Evolutionary conservation across 2,888 invertebrate species (phyloP).

Genomic region (Hirtodrosophila duncani): DNA sequence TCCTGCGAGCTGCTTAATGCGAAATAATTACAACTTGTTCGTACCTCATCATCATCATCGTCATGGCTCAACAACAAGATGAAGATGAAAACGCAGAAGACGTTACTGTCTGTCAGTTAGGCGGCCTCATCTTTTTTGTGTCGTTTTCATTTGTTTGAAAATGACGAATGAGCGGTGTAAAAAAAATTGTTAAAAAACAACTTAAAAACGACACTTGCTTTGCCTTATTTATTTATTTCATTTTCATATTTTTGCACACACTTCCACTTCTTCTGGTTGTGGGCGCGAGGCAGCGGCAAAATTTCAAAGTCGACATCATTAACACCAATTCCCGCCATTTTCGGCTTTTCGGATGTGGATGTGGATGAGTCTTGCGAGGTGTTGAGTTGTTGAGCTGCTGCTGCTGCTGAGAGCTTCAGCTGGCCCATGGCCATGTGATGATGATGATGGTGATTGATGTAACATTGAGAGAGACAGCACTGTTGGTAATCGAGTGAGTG

Average conservation of each 20-base stretch:
- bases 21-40: slow-evolving; percentile 72
- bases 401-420: slow-evolving; percentile 1
- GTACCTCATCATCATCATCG: slow-evolving; percentile 67
- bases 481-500: slow-evolving; percentile 45
- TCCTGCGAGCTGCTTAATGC: slow-evolving; percentile 46
- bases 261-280: too few species aligned
- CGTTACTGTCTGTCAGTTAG: slow-evolving; percentile 57
- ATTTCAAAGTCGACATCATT: slow-evolving; percentile 72
- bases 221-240: slow-evolving; percentile 32
- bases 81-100: slow-evolving; percentile 25
- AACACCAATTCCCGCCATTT: slow-evolving; percentile 61
- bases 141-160: slow-evolving; percentile 61
- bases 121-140: slow-evolving; percentile 27
- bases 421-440: too few species aligned
- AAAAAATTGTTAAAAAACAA: slow-evolving; percentile 57
- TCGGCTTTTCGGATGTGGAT: slow-evolving; percentile 37
- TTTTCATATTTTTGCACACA: slow-evolving; percentile 42
- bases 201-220: slow-evolving; percentile 60
- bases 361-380: too few species aligned
- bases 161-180: slow-evolving; percentile 70
- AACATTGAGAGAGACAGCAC: slow-evolving; percentile 22
- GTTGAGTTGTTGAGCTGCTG: slow-evolving; percentile 32
- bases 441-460: slow-evolving; percentile 53
- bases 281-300: slow-evolving; percentile 66
- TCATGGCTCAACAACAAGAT: too few species aligned